These are phyloP conservation scores for Mesembrinibis cayennensis DNA, from an alignment of 2,113 vertebrate species.

Conservation along the genomic window DNA sequence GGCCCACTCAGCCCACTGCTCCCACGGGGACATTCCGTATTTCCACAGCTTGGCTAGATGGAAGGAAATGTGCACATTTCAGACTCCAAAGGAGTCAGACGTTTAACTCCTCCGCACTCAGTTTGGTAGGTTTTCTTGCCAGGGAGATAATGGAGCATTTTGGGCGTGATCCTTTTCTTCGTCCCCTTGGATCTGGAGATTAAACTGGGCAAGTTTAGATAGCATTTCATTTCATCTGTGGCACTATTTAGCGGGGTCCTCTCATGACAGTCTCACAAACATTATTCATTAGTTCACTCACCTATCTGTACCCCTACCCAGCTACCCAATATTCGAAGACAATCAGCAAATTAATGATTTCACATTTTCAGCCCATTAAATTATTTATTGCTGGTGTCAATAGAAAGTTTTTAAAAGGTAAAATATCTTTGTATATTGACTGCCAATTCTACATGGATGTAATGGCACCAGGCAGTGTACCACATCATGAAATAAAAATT, in stretches of 20 bases:
- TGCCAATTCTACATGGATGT: conserved; percentile 71
- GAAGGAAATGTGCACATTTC: accelerated
- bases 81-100: background rate
- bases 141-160: background rate
- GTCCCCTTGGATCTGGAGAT: background rate
- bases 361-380: conserved; percentile 71
- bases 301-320: background rate
- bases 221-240: background rate
- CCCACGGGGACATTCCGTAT: accelerated
- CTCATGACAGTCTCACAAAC: background rate
- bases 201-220: background rate
- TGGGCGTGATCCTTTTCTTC: background rate
- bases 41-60: background rate
- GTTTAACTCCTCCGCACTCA: background rate
- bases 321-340: conserved; percentile 42
- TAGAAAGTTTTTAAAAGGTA: conserved; percentile 80
- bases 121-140: background rate
- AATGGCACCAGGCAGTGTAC: conserved; percentile 70
- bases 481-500: conserved; percentile 88
- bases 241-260: background rate
- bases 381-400: conserved; percentile 76
- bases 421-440: conserved; percentile 77
- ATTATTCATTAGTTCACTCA: background rate
- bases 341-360: conserved; percentile 69
- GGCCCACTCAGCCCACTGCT: background rate